Evolutionary conservation across 1,140 invertebrate species (phyloP).

Genomic region (Zelostemma sp.): DNA sequence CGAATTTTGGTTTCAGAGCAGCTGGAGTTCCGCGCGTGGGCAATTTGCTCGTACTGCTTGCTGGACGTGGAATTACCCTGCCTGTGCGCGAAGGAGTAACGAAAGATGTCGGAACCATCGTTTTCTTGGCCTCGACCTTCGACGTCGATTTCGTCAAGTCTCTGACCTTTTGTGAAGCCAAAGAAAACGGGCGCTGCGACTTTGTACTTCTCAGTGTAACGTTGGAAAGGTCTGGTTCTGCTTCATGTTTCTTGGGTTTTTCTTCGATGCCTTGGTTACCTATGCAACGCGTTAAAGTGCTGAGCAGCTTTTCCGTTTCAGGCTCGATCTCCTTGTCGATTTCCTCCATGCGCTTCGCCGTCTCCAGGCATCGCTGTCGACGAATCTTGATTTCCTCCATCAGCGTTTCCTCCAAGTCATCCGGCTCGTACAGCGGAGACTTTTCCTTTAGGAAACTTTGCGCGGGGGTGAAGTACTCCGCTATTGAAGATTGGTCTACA

Average conservation of each 20-base stretch:
- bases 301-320: slow-evolving; percentile 1
- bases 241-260: slow-evolving; percentile 9
- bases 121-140: neutral
- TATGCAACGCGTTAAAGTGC: slow-evolving; percentile 25
- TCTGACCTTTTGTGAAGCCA: neutral
- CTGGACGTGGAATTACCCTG: neutral
- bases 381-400: slow-evolving; percentile 24
- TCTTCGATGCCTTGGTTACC: slow-evolving; percentile 26
- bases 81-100: neutral
- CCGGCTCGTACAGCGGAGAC: slow-evolving; percentile 7
- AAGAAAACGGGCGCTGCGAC: neutral
- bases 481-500: neutral
- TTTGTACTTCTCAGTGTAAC: neutral
- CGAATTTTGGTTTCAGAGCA: too few relatives aligned
- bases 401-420: slow-evolving; percentile 25
- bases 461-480: slow-evolving; percentile 17
- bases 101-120: neutral
- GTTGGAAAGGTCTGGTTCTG: neutral
- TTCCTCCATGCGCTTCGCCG: slow-evolving; percentile 36
- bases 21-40: too few relatives aligned
- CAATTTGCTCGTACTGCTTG: neutral
- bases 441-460: slow-evolving; percentile 24
- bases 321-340: slow-evolving; percentile 18
- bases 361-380: slow-evolving; percentile 30
- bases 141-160: neutral